These are phyloP conservation scores for Smithornis capensis DNA, from an alignment of 2,113 vertebrate genomes.

Conservation along the genomic window DNA sequence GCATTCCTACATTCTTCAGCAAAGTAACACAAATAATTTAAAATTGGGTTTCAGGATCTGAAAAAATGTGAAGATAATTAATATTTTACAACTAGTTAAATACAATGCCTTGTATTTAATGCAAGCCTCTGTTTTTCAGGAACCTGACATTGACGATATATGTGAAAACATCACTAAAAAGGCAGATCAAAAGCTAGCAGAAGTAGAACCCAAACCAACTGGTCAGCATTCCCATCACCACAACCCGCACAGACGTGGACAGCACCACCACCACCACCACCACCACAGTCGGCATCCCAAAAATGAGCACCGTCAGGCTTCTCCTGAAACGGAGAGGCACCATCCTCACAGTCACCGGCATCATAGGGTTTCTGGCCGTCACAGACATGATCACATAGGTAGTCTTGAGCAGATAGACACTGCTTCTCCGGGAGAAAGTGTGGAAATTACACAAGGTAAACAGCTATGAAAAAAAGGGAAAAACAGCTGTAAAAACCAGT, in stretches of 20 bases:
- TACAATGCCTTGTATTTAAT: background rate
- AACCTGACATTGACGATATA: slow-evolving; percentile 18
- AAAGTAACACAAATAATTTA: background rate
- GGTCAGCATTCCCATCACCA: background rate
- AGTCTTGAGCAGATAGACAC: slow-evolving; percentile 19
- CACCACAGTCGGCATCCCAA: background rate
- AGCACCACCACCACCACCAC: background rate
- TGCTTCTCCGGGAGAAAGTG: slow-evolving; percentile 26
- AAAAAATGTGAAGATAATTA: background rate
- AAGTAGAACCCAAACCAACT: background rate
- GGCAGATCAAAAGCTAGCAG: background rate
- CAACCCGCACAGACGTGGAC: background rate
- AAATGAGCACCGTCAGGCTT: background rate
- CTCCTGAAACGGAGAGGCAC: background rate
- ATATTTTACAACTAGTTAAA: background rate
- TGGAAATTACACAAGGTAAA: slow-evolving; percentile 4
- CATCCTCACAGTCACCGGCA: background rate
- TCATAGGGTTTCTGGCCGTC: background rate
- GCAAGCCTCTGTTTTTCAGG: slow-evolving; percentile 49
- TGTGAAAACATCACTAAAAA: slow-evolving; percentile 65
- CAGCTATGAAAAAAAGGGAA: slow-evolving; percentile 68
- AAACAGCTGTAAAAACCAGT: slow-evolving; percentile 77
- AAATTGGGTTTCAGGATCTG: background rate
- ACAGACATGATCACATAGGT: background rate
- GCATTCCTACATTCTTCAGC: background rate